Evolutionary conservation across 2,888 invertebrate species (phyloP), one percentile per base, ranked within the genome.

Genomic region (Embidobia sp.): DNA sequence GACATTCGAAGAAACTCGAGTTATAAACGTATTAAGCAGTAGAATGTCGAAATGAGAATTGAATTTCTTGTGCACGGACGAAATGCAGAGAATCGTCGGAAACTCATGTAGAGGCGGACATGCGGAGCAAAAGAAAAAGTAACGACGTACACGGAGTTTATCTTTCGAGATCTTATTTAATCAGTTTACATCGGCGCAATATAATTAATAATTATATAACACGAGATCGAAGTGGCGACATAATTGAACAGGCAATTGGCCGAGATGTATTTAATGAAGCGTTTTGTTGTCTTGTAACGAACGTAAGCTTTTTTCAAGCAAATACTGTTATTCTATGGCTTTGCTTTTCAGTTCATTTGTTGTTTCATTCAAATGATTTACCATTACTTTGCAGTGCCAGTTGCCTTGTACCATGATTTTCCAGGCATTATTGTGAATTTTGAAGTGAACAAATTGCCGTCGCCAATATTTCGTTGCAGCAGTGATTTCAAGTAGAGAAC

Each of bases 1-100:
- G 64, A 64, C 72, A 55, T 75, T 73, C 66, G 51, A 66, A 66
- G 73, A 66, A 59, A 66, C 66, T 74, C 42, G 63, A 55, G 49
- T 63, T 53, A 72, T 51, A 46, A 51, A 63, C 72, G 61, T 63
- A 63, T 61, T 63, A 46, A 72, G 61, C 63, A 22, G 53, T 55
- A 27, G 63, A 73, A 70, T 35, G 72, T 66, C 61, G 31, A 42
- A 55, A 59, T 46, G 61, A 66, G 53, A 67, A 70, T 66, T 67
- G 74, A 67, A 74, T 74, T 67, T 67, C 42, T 53, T 51, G 74
- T 66, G 46, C 59, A 42, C 51, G 27, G 44, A 44, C 40, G 46
- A 61, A 74, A 51, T 44, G 46, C 22, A 37, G 44, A 31, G 1
- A 48, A 42, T 27, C 15, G 57, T 22, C 31, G 35, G 26, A 29